These are phyloP conservation scores for Ericerus pela DNA, from an alignment of 1,140 invertebrate species.

Conservation along the genomic window DNA sequence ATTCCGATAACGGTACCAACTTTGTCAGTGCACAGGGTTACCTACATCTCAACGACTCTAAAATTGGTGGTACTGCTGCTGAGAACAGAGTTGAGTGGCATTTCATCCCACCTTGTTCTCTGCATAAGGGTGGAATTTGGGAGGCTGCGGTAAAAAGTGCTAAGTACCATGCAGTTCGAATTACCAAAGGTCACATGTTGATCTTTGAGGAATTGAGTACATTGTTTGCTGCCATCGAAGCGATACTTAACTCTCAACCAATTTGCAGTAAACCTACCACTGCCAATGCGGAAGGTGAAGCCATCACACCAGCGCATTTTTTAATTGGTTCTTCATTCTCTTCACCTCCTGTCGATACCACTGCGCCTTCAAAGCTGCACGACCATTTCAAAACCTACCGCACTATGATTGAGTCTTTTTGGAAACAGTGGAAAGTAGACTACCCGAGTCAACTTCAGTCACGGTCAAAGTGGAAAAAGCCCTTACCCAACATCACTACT, in stretches of 20 bases:
- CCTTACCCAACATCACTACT: no score
- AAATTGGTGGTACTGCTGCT: no score
- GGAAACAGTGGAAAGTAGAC: no score
- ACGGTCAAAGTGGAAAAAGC: no score
- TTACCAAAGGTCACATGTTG: slow-evolving; percentile 15
- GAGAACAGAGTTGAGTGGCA: neutral
- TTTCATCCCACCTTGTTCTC: neutral
- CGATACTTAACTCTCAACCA: slow-evolving; percentile 26
- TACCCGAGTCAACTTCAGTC: no score
- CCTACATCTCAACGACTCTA: neutral
- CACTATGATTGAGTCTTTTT: no score
- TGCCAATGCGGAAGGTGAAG: slow-evolving; percentile 24
- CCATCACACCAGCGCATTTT: slow-evolving; percentile 27
- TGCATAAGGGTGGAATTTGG: slow-evolving; percentile 22
- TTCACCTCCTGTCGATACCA: no score
- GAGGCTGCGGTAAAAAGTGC: slow-evolving; percentile 23
- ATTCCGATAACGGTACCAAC: slow-evolving; percentile 28
- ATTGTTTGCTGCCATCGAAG: slow-evolving; percentile 23
- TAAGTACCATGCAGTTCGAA: slow-evolving; percentile 18
- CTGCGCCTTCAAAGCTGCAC: no score
- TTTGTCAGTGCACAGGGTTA: neutral
- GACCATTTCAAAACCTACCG: slow-evolving; percentile 16
- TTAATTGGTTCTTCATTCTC: slow-evolving; percentile 22
- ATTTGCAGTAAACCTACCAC: slow-evolving; percentile 25
- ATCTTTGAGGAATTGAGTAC: slow-evolving; percentile 29